Evolutionary conservation across 2,888 invertebrate species (phyloP).

Genomic region (Zele albiditarsus): DNA sequence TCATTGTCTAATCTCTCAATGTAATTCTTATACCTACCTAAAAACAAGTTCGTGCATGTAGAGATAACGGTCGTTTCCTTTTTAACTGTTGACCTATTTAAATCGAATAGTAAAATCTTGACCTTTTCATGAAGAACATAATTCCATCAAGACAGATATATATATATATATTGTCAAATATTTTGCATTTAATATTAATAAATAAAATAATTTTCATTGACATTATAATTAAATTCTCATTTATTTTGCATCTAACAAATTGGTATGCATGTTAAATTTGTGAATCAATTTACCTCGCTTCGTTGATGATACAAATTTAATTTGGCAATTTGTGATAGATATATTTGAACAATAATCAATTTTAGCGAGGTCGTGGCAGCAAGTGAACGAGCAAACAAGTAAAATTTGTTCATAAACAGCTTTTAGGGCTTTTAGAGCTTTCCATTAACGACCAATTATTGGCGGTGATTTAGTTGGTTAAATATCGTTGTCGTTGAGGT

Average conservation of each 20-base stretch:
- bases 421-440: background rate
- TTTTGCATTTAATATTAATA: background rate
- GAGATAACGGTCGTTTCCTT: background rate
- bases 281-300: background rate
- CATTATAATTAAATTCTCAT: no score
- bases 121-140: constrained; percentile 3
- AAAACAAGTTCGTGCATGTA: background rate
- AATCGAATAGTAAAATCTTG: background rate
- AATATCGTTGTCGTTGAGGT: background rate
- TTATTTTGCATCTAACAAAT: no score
- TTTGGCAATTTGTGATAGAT: background rate
- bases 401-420: no score
- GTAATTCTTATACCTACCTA: background rate
- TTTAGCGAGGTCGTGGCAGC: background rate
- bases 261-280: no score
- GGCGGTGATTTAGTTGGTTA: background rate
- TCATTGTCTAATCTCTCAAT: background rate
- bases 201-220: no score
- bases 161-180: background rate
- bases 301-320: background rate
- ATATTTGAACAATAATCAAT: background rate
- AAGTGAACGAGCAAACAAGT: no score
- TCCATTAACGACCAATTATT: background rate
- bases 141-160: background rate
- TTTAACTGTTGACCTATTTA: background rate